phyloP scores from a whole-genome alignment of 2,888 invertebrate species.

The Eristalis tenax region DNA sequence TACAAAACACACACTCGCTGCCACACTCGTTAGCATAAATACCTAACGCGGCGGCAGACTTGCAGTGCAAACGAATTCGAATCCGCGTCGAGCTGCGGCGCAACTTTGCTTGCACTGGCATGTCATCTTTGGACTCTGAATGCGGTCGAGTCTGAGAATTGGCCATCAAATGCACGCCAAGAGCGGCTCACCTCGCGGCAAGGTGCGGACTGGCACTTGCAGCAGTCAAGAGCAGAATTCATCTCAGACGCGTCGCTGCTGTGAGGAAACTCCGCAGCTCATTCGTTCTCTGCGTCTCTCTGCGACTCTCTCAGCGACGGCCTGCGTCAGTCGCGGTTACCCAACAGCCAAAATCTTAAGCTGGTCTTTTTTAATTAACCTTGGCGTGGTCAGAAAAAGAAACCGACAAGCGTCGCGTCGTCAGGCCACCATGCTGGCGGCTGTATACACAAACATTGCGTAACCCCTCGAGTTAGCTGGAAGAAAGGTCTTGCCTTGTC shows the following conservation, averaged over 20 bases:
- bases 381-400: constrained; percentile 46
- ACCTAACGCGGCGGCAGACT: constrained; percentile 5
- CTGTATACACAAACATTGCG: constrained; percentile 45
- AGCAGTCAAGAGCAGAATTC: neutral
- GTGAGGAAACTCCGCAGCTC: no score
- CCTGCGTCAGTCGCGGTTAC: neutral
- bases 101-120: neutral
- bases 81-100: constrained; percentile 12
- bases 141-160: neutral
- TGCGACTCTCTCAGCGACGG: no score
- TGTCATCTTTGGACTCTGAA: neutral
- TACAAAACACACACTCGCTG: constrained; percentile 1
- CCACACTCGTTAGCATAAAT: constrained; percentile 36
- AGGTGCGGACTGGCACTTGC: constrained; percentile 9
- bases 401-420: constrained; percentile 11
- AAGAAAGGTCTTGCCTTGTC: constrained; percentile 27
- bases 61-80: constrained; percentile 29
- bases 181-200: neutral
- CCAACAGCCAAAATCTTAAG: constrained; percentile 37
- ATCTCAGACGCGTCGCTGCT: no score
- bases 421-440: constrained; percentile 19
- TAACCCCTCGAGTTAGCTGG: constrained; percentile 21
- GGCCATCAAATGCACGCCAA: constrained; percentile 29
- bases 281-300: neutral
- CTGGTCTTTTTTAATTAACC: constrained; percentile 58